Evolutionary conservation across 2,888 invertebrate genomes (phyloP), one percentile per base, ranked within the genome.

Genomic region (Tipula vernalis): DNA sequence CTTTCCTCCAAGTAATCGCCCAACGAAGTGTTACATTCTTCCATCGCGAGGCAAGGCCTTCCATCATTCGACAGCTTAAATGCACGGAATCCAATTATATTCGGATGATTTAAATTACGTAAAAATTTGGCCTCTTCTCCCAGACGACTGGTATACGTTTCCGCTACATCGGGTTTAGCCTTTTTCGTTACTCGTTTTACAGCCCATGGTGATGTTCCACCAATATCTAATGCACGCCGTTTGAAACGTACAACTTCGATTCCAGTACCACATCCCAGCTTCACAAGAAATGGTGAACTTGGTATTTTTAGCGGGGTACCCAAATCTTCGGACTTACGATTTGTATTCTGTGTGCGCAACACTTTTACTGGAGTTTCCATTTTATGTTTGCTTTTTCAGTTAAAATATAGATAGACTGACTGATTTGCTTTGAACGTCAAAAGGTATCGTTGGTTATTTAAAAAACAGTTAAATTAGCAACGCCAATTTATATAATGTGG

Each of bases 141-240:
- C 71, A 97, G 91, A 0, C 96, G 93, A 28, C 93, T 92, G 86
- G 92, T 92, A 86, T 89, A 90, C 3, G 90, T 5, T 12, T 89
- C 88, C 89, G 89, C 1, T 88, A 88, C 5, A 89, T 87, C 83
- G 4, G 10, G 88, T 88, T 92, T 92, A 18, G 92, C 92, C 86
- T 92, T 93, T 88, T 93, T 94, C 0, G 90, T 90, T 0, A 96
- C 90, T 91, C 96, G 95, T 90, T 97, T 97, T 0, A 97, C 92
- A 0, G 97, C 97, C 97, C 97, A 97, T 0, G 97, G 97, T 0
- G 97, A 97, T 93, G 0, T 93, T 91, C 88, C 94, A 93, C 18
- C 12, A 18, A 95, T 95, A 0, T 93, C 93, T 88, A 93, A 92
- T 0, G 96, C 96, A 0, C 96, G 95, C 88, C 97, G 92, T 87